These are phyloP conservation scores for Chloromyia formosa DNA, from an alignment of 2,888 invertebrate genomes.

Conservation along the genomic window DNA sequence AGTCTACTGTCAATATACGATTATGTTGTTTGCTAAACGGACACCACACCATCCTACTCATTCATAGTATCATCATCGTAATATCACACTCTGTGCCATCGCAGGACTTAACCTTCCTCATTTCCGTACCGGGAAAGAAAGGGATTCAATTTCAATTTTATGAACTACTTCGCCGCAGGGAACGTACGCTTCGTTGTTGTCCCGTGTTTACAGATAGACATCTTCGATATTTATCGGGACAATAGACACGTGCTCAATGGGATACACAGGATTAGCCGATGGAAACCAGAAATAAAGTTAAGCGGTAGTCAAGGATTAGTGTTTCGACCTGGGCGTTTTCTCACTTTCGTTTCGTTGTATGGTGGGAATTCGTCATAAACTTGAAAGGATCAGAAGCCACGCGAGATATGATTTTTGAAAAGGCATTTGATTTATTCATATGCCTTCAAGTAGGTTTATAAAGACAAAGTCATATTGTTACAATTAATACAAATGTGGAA, in stretches of 20 bases:
- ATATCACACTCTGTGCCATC: slow-evolving; percentile 26
- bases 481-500: too few species aligned
- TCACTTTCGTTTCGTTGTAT: slow-evolving; percentile 13
- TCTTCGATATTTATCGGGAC: slow-evolving; percentile 50
- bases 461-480: not conserved
- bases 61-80: not conserved
- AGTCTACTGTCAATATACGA: slow-evolving; percentile 38
- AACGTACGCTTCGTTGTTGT: slow-evolving; percentile 48
- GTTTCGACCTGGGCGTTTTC: slow-evolving; percentile 32
- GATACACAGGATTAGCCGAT: slow-evolving; percentile 52
- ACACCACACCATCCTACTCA: not conserved
- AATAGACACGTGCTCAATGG: slow-evolving; percentile 58
- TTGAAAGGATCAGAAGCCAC: not conserved
- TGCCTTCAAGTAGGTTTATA: not conserved
- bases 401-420: slow-evolving; percentile 23
- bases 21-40: slow-evolving; percentile 40
- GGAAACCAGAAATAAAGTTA: slow-evolving; percentile 58
- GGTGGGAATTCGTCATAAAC: slow-evolving; percentile 50
- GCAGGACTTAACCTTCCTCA: slow-evolving; percentile 19
- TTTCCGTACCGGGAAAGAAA: not conserved
- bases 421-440: slow-evolving; percentile 25
- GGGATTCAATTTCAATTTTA: slow-evolving; percentile 48
- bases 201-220: slow-evolving; percentile 47
- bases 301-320: slow-evolving; percentile 60
- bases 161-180: slow-evolving; percentile 50